Evolutionary conservation across 2,888 invertebrate genomes (phyloP).

Genomic region (Entomobrya proxima): DNA sequence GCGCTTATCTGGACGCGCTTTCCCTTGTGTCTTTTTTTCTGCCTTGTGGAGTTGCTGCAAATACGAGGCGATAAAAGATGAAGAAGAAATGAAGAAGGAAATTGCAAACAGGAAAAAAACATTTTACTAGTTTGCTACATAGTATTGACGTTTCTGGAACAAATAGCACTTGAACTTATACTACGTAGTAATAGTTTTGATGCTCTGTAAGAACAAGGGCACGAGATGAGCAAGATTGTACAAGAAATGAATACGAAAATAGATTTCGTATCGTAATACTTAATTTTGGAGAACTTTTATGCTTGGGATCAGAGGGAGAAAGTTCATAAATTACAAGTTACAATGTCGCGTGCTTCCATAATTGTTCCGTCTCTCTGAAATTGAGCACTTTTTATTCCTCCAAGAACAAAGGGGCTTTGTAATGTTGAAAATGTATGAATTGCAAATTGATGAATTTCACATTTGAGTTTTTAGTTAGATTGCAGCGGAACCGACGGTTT

Average conservation of each 20-base stretch:
- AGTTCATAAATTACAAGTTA: too few relatives aligned
- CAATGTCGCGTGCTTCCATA: too few relatives aligned
- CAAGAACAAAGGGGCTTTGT: too few relatives aligned
- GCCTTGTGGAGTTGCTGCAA: constrained; percentile 4
- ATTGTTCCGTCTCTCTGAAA: too few relatives aligned
- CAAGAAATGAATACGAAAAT: not conserved
- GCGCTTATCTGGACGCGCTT: too few relatives aligned
- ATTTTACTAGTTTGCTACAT: not conserved
- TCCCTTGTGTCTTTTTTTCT: not conserved
- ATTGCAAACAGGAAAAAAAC: constrained; percentile 20
- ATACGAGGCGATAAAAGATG: constrained; percentile 10
- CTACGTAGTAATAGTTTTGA: too few relatives aligned
- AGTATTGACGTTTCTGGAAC: not conserved
- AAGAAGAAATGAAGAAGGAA: not conserved
- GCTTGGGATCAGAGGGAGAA: not conserved
- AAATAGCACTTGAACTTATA: too few relatives aligned
- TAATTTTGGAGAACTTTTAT: not conserved
- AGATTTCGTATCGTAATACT: not conserved
- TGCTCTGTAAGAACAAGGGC: not conserved
- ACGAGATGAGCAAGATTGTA: not conserved
- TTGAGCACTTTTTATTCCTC: too few relatives aligned
- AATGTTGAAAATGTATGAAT: too few relatives aligned
- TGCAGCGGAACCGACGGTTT: too few relatives aligned
- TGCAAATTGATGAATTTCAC: too few relatives aligned
- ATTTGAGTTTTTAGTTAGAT: too few relatives aligned